A percentile compares a stretch with the other conserved stretches of the same genome.
Conservation (phyloP, 1,140 invertebrate species). For the Pemphigus obesinymphae region DNA sequence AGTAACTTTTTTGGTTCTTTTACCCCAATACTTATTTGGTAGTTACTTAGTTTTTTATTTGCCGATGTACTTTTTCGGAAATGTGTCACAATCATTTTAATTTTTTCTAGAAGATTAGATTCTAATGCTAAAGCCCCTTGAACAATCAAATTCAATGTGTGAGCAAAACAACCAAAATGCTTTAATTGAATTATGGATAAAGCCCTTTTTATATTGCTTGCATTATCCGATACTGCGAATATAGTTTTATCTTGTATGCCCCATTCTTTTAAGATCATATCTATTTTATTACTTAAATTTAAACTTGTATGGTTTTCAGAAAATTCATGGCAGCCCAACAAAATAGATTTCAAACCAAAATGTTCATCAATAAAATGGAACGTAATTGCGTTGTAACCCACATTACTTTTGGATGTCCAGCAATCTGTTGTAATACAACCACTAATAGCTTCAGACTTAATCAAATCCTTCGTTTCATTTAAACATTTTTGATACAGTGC, state of each 20-base stretch:
- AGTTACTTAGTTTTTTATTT: neutral
- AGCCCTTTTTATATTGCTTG: neutral
- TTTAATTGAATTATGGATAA: neutral
- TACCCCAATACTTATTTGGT: neutral
- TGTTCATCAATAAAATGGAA: neutral
- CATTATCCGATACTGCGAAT: neutral
- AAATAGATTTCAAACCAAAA: neutral
- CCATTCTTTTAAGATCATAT: slow-evolving; percentile 1
- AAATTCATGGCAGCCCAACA: neutral
- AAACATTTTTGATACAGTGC: slow-evolving; percentile 43
- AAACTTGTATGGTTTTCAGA: neutral
- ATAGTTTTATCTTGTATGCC: neutral
- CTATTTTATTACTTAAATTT: neutral
- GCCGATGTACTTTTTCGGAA: neutral
- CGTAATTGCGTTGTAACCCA: neutral
- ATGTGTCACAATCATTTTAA: neutral
- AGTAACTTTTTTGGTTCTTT: neutral
- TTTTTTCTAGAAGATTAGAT: neutral
- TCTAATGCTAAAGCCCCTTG: neutral
- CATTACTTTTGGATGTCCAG: neutral
- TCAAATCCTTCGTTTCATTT: neutral
- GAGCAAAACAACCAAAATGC: neutral
- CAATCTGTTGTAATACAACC: neutral
- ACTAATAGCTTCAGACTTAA: neutral
- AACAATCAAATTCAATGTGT: neutral